Percentiles rank a stretch among this genome's conserved stretches.
Conservation (phyloP, 2,797 vertebrate species). For the Cirrhinus molitorella region DNA sequence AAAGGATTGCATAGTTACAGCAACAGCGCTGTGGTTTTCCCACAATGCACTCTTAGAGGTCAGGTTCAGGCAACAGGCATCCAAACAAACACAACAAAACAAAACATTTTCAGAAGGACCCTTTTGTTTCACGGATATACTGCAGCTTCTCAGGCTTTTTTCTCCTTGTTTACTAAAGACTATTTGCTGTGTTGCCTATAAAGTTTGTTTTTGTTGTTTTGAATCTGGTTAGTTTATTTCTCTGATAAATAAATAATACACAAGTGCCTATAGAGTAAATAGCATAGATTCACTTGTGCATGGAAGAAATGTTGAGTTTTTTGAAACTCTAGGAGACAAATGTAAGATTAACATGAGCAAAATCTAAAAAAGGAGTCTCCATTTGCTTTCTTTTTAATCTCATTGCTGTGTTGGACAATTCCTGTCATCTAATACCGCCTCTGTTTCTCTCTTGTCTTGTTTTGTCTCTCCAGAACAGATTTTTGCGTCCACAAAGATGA, state of each 20-base stretch:
- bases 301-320: not conserved
- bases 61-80: slow-evolving; percentile 1
- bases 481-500: slow-evolving; percentile 99
- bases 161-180: not conserved
- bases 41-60: slow-evolving; percentile 9
- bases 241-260: not conserved
- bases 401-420: slow-evolving; percentile 20
- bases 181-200: slow-evolving; percentile 1
- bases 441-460: slow-evolving; percentile 30
- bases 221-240: not conserved
- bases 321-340: not conserved
- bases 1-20: not conserved
- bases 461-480: slow-evolving; percentile 89
- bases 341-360: not conserved
- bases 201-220: not conserved
- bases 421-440: slow-evolving; percentile 2
- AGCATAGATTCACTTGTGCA: not conserved
- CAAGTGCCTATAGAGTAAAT: not conserved
- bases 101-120: not conserved
- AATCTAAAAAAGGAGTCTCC: not conserved
- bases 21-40: not conserved
- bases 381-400: no score
- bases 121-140: not conserved
- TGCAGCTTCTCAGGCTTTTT: not conserved
- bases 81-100: slow-evolving; percentile 16